Evolutionary conservation across 1,140 invertebrate species (phyloP), one percentile per base, ranked within the genome.

Genomic region (Drosophila kanapiae): DNA sequence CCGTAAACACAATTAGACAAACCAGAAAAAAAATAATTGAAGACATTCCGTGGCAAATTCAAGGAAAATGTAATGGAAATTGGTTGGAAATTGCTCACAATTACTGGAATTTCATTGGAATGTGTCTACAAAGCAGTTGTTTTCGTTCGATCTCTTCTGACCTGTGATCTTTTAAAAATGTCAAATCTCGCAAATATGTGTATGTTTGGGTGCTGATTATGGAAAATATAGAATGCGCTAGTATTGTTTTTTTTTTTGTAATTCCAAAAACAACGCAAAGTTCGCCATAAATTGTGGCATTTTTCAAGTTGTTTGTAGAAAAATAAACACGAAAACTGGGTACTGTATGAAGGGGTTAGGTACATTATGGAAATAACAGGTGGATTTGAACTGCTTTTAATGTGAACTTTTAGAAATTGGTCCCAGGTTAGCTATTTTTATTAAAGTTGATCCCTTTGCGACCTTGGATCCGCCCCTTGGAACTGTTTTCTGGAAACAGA

Each of bases 71-170:
- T n/a, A 23, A 38, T 37, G 33, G 4, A 23, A 54, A 38, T 53
- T 37, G 31, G 16, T 23, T 53, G 51, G 5, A 62, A 62, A 62
- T 43, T 61, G 56, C 62, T 31, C 16, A 27, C 56, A 61, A 43
- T 64, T 64, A 42, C 37, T 16, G 2, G 13, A 38, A 31, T 23
- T 60, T 8, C 11, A 14, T 6, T 31, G 9, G 18, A 54, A 38
- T 54, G 51, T 4, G n/a, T n/a, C 38, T n/a, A 8, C n/a, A 54
- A 54, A 23, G 18, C 7, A 7, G 0, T 37, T 54, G 31, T 14
- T 37, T 54, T 31, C 13, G 16, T 5, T 11, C 7, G 11, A 9
- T 33, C 13, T 18, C 7, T 10, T n/a, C 8, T 54, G 33, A 54
- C 18, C 16, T 38, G 14, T 23, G 51, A 38, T n/a, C 33, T 38